phyloP scores from a whole-genome alignment of 2,797 vertebrate species.

The Melanotaenia nigrans region DNA sequence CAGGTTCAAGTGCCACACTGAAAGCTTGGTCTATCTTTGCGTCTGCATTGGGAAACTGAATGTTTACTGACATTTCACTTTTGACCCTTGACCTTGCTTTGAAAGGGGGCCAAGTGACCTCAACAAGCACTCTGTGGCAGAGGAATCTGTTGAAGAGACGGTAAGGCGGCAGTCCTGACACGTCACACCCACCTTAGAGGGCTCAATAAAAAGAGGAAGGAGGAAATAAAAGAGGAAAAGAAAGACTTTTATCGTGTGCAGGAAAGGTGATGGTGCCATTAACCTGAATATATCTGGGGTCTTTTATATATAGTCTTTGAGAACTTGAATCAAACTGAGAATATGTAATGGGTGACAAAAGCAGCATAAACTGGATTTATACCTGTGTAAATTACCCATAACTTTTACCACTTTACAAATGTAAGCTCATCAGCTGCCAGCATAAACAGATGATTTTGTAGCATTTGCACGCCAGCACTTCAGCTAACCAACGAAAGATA shows the following conservation, averaged over 20 bases:
- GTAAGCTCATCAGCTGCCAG: slow-evolving; percentile 15
- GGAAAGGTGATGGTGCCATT: slow-evolving; percentile 33
- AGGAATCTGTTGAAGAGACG: slow-evolving; percentile 81
- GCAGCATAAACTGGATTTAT: background rate
- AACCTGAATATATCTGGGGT: slow-evolving; percentile 30
- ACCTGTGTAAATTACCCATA: slow-evolving; percentile 2
- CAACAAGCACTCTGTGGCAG: slow-evolving; percentile 51
- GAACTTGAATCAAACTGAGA: slow-evolving; percentile 9
- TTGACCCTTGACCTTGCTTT: slow-evolving; percentile 77
- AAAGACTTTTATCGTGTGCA: slow-evolving; percentile 44
- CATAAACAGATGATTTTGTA: background rate
- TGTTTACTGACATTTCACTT: slow-evolving; percentile 69
- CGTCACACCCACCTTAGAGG: slow-evolving; percentile 61
- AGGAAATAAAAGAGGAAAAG: slow-evolving; percentile 35
- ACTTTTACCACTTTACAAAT: slow-evolving; percentile 29
- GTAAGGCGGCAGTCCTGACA: slow-evolving; percentile 75
- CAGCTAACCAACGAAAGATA: slow-evolving; percentile 20
- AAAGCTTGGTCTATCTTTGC: slow-evolving; percentile 33
- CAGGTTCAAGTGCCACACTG: slow-evolving; percentile 20
- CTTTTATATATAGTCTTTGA: slow-evolving; percentile 38
- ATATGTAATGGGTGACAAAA: slow-evolving; percentile 29
- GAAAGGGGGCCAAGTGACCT: slow-evolving; percentile 71
- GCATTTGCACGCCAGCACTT: slow-evolving; percentile 15
- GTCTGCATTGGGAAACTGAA: slow-evolving; percentile 49
- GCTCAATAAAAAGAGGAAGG: slow-evolving; percentile 34